Percentiles rank a stretch among this genome's conserved stretches.
Evolutionary conservation across 2,797 vertebrate species (phyloP).

Genomic region (Myotis planiceps): DNA sequence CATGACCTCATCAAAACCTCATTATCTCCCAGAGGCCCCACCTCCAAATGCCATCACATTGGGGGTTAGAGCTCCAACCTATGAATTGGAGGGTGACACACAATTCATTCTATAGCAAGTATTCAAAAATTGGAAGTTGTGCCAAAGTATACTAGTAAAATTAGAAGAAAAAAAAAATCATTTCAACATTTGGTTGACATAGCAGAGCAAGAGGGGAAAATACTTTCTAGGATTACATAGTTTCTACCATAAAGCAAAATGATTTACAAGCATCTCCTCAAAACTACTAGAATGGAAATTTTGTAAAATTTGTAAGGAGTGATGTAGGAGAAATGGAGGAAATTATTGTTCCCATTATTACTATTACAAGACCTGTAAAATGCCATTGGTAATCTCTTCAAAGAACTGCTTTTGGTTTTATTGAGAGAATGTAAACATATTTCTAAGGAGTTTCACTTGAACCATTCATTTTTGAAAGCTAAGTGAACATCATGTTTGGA

Average conservation of each 20-base stretch:
- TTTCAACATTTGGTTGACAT: not conserved
- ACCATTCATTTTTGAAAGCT: not conserved
- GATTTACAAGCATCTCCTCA: not conserved
- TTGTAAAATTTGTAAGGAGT: not conserved
- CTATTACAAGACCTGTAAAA: not conserved
- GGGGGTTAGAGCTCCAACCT: not conserved
- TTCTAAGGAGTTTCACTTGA: not conserved
- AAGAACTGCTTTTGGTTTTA: not conserved
- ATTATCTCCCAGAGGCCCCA: not conserved
- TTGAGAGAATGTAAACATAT: not conserved
- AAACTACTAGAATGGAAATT: not conserved
- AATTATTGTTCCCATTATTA: not conserved
- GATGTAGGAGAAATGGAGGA: not conserved
- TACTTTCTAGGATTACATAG: not conserved
- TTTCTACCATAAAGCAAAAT: not conserved
- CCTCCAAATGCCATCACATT: not conserved
- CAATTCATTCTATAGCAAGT: not conserved
- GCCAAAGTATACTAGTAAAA: not conserved
- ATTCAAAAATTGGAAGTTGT: not conserved
- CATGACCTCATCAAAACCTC: not conserved
- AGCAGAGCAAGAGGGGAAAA: not conserved
- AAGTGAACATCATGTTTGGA: not conserved
- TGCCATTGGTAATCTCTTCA: not conserved
- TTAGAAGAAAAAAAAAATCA: not conserved
- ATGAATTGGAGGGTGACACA: not conserved